These are phyloP conservation scores for Panopea generosa DNA, from an alignment of 2,888 invertebrate species.

Conservation along the genomic window DNA sequence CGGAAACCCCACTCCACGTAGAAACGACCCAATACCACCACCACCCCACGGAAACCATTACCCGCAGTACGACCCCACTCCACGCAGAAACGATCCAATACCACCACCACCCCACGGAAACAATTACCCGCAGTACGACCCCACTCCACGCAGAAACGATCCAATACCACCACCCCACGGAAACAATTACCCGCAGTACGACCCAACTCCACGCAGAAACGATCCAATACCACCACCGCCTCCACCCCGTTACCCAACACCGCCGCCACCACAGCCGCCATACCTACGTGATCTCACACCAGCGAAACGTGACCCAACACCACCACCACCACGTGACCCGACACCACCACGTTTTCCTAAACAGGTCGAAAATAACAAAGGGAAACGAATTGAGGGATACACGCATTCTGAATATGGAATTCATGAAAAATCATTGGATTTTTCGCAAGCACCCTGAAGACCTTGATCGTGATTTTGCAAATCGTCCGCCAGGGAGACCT, in stretches of 20 bases:
- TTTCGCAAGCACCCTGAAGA: constrained; percentile 52
- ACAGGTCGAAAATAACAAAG: background rate
- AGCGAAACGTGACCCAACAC: constrained; percentile 9
- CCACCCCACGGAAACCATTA: background rate
- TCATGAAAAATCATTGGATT: constrained; percentile 52
- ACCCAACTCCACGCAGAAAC: too few relatives aligned
- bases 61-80: background rate
- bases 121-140: background rate
- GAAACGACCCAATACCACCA: background rate
- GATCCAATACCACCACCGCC: too few relatives aligned
- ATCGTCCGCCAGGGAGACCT: constrained; percentile 44
- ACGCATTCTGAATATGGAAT: constrained; percentile 30
- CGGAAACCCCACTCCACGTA: background rate
- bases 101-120: background rate
- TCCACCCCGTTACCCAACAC: too few relatives aligned
- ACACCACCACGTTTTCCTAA: constrained; percentile 5
- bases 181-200: background rate
- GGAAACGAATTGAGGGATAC: background rate
- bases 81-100: background rate
- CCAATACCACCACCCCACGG: background rate
- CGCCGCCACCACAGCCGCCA: background rate
- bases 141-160: background rate
- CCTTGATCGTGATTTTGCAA: constrained; percentile 47
- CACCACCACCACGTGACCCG: constrained; percentile 13
- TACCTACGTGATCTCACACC: background rate